These are phyloP conservation scores for Scaptomyza tumidula DNA, from an alignment of 2,888 invertebrate genomes.

Conservation along the genomic window DNA sequence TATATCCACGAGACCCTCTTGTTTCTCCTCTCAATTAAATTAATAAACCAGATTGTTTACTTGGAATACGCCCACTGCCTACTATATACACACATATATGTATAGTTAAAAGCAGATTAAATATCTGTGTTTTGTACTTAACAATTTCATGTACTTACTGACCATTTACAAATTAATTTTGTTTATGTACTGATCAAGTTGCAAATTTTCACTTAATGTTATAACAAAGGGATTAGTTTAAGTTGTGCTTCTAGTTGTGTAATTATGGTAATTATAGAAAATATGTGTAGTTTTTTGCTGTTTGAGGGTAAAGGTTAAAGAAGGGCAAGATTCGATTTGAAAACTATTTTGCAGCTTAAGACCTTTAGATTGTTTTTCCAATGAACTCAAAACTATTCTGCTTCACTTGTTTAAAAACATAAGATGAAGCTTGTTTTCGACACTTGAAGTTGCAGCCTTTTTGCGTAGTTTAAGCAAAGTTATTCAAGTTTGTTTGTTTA, in stretches of 20 bases:
- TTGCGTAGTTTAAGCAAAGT: not conserved
- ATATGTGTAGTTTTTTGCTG: not conserved
- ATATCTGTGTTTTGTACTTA: conserved; percentile 18
- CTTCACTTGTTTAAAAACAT: no score
- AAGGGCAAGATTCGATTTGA: no score
- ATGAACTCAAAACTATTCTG: no score
- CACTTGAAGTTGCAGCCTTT: conserved; percentile 1
- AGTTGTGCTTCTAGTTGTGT: not conserved
- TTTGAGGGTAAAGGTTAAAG: no score
- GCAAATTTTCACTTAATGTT: not conserved
- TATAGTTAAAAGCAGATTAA: conserved; percentile 30
- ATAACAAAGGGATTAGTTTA: not conserved
- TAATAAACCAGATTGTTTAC: conserved; percentile 16
- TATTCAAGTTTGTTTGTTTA: conserved; percentile 20
- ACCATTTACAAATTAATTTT: conserved; percentile 1
- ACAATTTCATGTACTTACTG: conserved; percentile 34
- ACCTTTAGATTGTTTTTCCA: no score
- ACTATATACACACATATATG: not conserved
- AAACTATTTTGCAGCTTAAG: no score
- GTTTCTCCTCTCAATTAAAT: conserved; percentile 5
- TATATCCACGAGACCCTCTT: not conserved
- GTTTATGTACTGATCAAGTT: not conserved
- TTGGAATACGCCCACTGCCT: conserved; percentile 9
- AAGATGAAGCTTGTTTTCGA: not conserved
- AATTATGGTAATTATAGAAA: not conserved